Conservation (phyloP, 2,888 invertebrate species). For the Diarsia mendica region DNA sequence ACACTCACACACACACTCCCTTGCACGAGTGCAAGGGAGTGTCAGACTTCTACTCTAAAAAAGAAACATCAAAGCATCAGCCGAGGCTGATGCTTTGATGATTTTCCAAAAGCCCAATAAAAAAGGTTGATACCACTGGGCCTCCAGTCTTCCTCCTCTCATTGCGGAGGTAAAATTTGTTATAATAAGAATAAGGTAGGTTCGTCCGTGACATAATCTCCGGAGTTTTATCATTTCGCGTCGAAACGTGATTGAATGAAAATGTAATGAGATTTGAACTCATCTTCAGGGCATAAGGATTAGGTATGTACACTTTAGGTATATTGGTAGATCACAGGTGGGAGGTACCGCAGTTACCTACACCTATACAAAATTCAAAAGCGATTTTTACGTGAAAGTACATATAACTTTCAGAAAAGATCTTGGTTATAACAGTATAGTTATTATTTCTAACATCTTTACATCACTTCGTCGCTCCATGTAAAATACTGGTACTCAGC, state of each 20-base stretch:
- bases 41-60: no score
- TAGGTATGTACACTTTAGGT: slow-evolving; percentile 3
- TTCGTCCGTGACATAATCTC: slow-evolving; percentile 48
- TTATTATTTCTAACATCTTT: not conserved
- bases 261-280: slow-evolving; percentile 43
- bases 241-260: slow-evolving; percentile 42
- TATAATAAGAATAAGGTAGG: slow-evolving; percentile 26
- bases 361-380: not conserved
- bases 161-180: slow-evolving; percentile 14
- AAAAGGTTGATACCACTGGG: not conserved
- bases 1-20: no score
- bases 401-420: not conserved
- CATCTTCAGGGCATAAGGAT: slow-evolving; percentile 24
- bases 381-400: not conserved
- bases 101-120: no score
- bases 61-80: no score
- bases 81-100: no score
- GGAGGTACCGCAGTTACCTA: not conserved
- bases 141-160: slow-evolving; percentile 1
- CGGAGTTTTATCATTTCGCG: slow-evolving; percentile 36
- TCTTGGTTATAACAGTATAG: not conserved
- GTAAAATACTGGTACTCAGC: no score
- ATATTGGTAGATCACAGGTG: no score
- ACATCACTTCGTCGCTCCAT: no score
- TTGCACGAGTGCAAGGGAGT: no score